phyloP scores from a whole-genome alignment of 2,113 vertebrate species.

The Nycticryphes semicollaris region DNA sequence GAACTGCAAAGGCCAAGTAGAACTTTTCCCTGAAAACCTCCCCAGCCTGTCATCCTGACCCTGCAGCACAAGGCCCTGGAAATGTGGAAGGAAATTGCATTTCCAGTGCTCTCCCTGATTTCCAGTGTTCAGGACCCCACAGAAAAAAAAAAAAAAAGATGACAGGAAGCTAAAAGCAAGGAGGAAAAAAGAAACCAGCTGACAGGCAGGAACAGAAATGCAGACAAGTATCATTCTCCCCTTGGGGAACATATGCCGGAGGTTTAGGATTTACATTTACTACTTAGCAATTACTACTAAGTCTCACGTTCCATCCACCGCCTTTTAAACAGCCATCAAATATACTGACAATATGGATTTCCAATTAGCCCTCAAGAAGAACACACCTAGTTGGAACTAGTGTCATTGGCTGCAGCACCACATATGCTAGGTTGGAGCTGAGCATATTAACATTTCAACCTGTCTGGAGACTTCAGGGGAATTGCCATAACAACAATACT shows the following conservation, averaged over 20 bases:
- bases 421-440: background rate
- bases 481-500: background rate
- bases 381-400: background rate
- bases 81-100: background rate
- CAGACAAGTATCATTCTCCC: background rate
- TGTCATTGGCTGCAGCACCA: fast-evolving
- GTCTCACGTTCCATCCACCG: background rate
- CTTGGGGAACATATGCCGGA: background rate
- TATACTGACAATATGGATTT: background rate
- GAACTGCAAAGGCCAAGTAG: background rate
- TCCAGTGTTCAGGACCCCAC: background rate
- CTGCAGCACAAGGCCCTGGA: background rate
- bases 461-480: background rate
- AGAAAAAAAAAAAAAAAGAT: background rate
- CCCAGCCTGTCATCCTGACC: background rate
- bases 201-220: background rate
- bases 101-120: background rate
- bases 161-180: background rate
- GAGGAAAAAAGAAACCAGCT: background rate
- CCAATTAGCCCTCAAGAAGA: background rate
- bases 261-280: background rate
- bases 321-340: background rate
- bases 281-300: background rate
- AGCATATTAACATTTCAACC: background rate
- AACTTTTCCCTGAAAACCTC: background rate